phyloP scores from a whole-genome alignment of 2,797 vertebrate genomes.

The Eospalax fontanierii region DNA sequence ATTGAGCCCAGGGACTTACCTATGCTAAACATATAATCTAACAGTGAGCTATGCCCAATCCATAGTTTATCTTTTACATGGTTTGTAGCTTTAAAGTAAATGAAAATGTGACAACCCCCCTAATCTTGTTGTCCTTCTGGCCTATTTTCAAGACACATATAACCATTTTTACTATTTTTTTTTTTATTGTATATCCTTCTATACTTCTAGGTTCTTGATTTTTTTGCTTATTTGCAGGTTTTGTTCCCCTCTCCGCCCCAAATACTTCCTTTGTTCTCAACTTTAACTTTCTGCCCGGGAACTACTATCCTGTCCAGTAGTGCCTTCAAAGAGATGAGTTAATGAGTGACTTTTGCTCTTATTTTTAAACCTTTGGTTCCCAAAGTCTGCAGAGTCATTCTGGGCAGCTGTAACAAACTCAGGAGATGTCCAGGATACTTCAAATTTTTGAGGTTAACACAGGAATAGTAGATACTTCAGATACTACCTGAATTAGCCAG shows the following conservation, averaged over 20 bases:
- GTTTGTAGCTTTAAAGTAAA: slow-evolving; percentile 52
- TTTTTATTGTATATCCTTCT: slow-evolving; percentile 23
- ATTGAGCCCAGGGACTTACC: neutral
- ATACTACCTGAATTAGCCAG: neutral
- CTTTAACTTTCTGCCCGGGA: slow-evolving; percentile 29
- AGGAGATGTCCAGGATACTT: neutral
- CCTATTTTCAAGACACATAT: neutral
- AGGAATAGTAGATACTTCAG: slow-evolving; percentile 25
- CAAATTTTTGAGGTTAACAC: slow-evolving; percentile 30
- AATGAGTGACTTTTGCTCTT: neutral
- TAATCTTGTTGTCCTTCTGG: neutral
- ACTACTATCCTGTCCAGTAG: neutral
- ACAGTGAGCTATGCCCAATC: neutral
- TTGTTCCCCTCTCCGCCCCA: slow-evolving; percentile 10
- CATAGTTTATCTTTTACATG: neutral
- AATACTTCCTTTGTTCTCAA: neutral
- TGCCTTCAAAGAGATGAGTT: neutral
- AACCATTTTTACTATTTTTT: slow-evolving; percentile 34
- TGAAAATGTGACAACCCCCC: neutral
- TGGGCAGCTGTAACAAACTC: slow-evolving; percentile 7
- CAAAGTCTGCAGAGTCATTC: neutral
- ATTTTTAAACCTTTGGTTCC: slow-evolving; percentile 21
- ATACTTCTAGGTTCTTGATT: neutral
- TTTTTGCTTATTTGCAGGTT: neutral
- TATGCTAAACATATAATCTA: neutral